Percentiles rank a stretch among this genome's conserved stretches.
These are phyloP conservation scores for Ctenodactylus gundi DNA, from an alignment of 2,113 vertebrate species.

Conservation along the genomic window DNA sequence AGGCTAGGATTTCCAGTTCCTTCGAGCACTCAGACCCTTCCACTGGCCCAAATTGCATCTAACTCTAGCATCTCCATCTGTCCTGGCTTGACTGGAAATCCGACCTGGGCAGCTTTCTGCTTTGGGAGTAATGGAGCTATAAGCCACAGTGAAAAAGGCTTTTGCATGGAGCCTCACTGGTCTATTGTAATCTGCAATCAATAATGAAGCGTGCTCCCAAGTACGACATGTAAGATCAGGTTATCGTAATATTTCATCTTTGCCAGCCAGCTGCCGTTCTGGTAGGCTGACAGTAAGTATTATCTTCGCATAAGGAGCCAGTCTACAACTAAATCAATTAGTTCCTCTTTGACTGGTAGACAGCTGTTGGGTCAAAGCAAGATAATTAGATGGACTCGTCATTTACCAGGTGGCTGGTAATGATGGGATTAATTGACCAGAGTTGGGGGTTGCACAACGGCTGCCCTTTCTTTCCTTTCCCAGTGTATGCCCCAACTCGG, in stretches of 20 bases:
- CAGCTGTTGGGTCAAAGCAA: slow-evolving; percentile 74
- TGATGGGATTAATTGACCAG: slow-evolving; percentile 56
- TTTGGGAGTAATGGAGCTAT: neutral
- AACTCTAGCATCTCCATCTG: neutral
- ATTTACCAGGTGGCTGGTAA: slow-evolving; percentile 68
- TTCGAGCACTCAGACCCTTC: neutral
- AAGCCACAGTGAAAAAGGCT: neutral
- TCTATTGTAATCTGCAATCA: slow-evolving; percentile 79
- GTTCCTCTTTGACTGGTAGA: slow-evolving; percentile 74
- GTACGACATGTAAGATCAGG: slow-evolving; percentile 65
- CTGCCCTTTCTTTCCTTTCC: slow-evolving; percentile 47
- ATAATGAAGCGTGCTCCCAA: slow-evolving; percentile 79
- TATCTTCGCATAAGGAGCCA: slow-evolving; percentile 72
- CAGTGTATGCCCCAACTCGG: rapidly evolving
- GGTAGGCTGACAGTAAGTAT: slow-evolving; percentile 70
- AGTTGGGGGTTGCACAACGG: neutral
- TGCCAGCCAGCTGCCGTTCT: slow-evolving; percentile 77
- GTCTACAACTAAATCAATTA: slow-evolving; percentile 79
- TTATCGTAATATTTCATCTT: slow-evolving; percentile 75
- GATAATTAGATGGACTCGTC: slow-evolving; percentile 75
- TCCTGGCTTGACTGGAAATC: neutral
- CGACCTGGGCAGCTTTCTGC: neutral
- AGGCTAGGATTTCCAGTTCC: neutral
- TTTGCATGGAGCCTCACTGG: slow-evolving; percentile 56
- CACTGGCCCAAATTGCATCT: neutral